These are phyloP conservation scores for Nyctereutes procyonoides DNA, from an alignment of 2,113 vertebrate genomes.

Conservation along the genomic window DNA sequence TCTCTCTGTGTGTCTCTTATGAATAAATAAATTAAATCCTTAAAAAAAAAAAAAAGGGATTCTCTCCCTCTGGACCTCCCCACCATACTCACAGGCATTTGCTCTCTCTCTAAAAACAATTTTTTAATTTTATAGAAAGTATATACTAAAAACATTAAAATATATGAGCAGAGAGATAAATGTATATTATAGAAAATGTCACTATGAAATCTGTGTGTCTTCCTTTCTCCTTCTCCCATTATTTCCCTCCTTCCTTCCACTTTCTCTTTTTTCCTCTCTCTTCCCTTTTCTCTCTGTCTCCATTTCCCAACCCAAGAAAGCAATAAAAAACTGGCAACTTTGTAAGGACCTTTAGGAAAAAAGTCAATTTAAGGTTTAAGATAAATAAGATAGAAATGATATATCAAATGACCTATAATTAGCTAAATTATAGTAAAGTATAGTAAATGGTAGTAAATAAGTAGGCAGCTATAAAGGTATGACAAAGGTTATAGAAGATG, in stretches of 20 bases:
- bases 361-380: background rate
- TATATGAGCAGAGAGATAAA: background rate
- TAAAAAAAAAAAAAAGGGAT: too few relatives aligned
- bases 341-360: background rate
- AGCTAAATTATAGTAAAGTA: background rate
- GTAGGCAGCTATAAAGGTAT: background rate
- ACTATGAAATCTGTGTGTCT: background rate
- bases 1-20: too few relatives aligned
- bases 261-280: too few relatives aligned
- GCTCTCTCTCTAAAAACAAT: too few relatives aligned
- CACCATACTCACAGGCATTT: too few relatives aligned
- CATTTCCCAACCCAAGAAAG: background rate
- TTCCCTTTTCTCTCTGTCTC: background rate
- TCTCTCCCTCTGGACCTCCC: too few relatives aligned
- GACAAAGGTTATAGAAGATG: background rate
- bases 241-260: background rate
- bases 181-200: background rate
- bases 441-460: background rate
- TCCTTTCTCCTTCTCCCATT: background rate
- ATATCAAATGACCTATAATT: background rate
- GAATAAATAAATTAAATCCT: too few relatives aligned
- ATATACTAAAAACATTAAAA: background rate
- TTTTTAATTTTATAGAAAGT: too few relatives aligned
- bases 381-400: background rate
- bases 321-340: background rate